phyloP scores from a whole-genome alignment of 2,113 vertebrate genomes.

The Garra rufa region DNA sequence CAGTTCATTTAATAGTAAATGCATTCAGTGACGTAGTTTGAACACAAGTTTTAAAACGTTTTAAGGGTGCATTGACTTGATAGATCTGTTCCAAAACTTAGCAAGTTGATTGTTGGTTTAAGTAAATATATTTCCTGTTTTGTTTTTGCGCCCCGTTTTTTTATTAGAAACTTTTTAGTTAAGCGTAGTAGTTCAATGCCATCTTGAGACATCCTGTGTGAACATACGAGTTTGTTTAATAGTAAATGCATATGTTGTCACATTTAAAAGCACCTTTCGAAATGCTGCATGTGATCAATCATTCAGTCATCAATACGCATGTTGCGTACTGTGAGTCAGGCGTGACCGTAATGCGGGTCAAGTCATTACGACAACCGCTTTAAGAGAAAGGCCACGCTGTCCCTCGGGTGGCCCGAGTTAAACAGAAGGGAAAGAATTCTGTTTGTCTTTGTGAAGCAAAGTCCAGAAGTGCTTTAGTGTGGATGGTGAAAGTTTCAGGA shows the following conservation, averaged over 20 bases:
- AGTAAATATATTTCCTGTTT: too few relatives aligned
- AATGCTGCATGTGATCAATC: neutral
- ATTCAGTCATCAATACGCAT: neutral
- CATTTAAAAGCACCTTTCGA: neutral
- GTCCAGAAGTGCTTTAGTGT: constrained; percentile 43
- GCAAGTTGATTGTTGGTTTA: too few relatives aligned
- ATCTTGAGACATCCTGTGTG: neutral
- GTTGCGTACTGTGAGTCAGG: neutral
- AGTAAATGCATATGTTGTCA: neutral
- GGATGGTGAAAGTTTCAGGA: constrained; percentile 52
- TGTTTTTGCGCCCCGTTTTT: too few relatives aligned
- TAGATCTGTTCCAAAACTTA: neutral
- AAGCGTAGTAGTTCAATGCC: neutral
- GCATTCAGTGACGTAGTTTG: neutral
- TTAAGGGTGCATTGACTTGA: neutral
- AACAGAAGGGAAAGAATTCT: neutral
- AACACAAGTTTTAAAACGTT: constrained; percentile 14
- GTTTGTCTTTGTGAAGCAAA: constrained; percentile 50
- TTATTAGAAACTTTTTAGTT: neutral
- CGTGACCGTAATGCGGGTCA: neutral
- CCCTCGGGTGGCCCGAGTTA: neutral
- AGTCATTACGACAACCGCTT: neutral
- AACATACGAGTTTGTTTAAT: neutral
- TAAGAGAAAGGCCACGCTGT: neutral
- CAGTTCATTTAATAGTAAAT: constrained; percentile 22